Conservation (phyloP, 2,113 vertebrate species). For the Rhinolophus ferrumequinum region DNA sequence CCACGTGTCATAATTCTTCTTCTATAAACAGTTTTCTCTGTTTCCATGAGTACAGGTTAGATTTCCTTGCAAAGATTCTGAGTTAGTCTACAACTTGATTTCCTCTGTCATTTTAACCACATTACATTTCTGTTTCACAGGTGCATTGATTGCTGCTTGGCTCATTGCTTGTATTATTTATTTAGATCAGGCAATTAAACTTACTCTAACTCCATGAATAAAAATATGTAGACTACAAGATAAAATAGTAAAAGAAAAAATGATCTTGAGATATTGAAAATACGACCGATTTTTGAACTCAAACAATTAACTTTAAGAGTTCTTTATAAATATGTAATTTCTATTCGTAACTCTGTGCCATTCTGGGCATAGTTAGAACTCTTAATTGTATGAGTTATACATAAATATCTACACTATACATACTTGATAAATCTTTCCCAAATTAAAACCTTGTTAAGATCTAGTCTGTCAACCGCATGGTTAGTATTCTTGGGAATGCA, state of each 20-base stretch:
- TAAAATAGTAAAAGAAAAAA: neutral
- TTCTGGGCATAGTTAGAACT: neutral
- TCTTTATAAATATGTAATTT: neutral
- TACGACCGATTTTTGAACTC: neutral
- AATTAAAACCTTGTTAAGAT: neutral
- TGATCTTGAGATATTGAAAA: neutral
- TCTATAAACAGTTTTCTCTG: neutral
- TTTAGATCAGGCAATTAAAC: conserved; percentile 2
- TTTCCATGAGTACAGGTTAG: neutral
- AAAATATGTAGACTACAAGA: neutral
- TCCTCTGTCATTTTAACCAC: neutral
- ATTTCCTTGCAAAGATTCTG: conserved; percentile 6
- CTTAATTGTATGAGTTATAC: neutral
- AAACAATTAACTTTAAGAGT: neutral
- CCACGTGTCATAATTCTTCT: neutral
- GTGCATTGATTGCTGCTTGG: neutral
- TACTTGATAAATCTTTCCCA: neutral
- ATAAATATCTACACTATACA: neutral
- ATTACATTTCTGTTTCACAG: conserved; percentile 11
- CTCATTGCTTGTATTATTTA: conserved; percentile 39
- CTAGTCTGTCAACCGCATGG: neutral
- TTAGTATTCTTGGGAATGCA: neutral
- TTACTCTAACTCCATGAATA: neutral
- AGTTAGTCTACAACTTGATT: conserved; percentile 12
- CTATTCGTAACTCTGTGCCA: neutral